Percentiles rank a stretch among this genome's conserved stretches.
Evolutionary conservation across 1,140 invertebrate species (phyloP).

Genomic region (Plodia interpunctella): DNA sequence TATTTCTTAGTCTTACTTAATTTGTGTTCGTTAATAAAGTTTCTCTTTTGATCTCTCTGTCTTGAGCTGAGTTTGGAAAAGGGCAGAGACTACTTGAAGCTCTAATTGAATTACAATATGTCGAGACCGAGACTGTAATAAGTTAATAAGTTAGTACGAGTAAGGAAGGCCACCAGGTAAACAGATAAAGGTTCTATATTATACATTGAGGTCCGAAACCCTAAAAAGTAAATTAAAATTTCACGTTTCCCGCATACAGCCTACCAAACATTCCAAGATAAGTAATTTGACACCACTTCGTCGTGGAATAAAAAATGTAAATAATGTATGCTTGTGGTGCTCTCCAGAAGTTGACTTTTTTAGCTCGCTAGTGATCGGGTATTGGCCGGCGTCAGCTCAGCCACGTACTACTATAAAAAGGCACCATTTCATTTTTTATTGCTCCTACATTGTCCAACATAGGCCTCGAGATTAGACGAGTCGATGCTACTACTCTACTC

Average conservation of each 20-base stretch:
- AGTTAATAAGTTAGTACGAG: too few species aligned
- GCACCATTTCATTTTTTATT: constrained; percentile 46
- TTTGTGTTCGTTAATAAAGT: too few species aligned
- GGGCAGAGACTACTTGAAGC: too few species aligned
- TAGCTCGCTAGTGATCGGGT: constrained; percentile 28
- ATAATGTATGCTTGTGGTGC: constrained; percentile 49
- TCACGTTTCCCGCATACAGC: constrained; percentile 5
- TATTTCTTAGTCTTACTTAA: too few species aligned
- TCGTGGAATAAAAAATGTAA: constrained; percentile 58
- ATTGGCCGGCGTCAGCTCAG: constrained; percentile 49
- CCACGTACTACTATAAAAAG: constrained; percentile 50
- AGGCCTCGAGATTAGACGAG: constrained; percentile 43
- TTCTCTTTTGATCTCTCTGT: too few species aligned
- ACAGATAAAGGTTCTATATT: neutral
- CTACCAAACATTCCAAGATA: constrained; percentile 54
- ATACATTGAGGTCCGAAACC: neutral
- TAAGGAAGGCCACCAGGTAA: too few species aligned
- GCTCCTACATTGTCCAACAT: constrained; percentile 39
- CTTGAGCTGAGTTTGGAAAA: too few species aligned
- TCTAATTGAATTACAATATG: too few species aligned
- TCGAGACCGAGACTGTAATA: too few species aligned
- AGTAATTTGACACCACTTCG: constrained; percentile 62
- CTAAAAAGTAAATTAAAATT: neutral
- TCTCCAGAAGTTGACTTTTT: constrained; percentile 52
- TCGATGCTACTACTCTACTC: constrained; percentile 23